Evolutionary conservation across 2,797 vertebrate species (phyloP).

Genomic region (Tympanoctomys barrerae): DNA sequence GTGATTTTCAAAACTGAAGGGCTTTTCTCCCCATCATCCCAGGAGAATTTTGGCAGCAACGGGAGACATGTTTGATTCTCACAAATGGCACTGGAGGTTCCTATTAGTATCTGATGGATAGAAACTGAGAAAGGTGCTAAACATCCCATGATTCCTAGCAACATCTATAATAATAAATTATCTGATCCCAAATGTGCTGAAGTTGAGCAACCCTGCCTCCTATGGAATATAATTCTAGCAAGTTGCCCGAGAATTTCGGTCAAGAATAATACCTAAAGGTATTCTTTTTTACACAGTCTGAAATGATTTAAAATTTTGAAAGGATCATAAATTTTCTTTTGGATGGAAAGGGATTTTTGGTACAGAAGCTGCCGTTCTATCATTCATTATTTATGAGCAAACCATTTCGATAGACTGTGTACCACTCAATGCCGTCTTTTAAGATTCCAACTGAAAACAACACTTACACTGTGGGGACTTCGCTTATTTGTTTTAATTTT

Average conservation of each 20-base stretch:
- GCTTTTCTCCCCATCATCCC: not conserved
- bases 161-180: not conserved
- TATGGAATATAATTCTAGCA: conserved; percentile 24
- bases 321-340: conserved; percentile 77
- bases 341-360: conserved; percentile 66
- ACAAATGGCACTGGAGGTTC: not conserved
- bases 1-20: not conserved
- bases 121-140: not conserved
- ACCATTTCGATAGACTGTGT: conserved; percentile 70
- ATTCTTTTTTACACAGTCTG: conserved; percentile 56
- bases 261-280: conserved; percentile 67
- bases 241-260: conserved; percentile 62
- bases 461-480: conserved; percentile 49
- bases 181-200: conserved; percentile 7
- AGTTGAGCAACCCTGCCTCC: conserved; percentile 25
- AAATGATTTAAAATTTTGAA: conserved; percentile 79
- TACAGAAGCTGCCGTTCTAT: conserved; percentile 60
- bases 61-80: conserved; percentile 5
- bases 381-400: conserved; percentile 80
- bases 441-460: conserved; percentile 70
- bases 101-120: not conserved
- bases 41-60: not conserved
- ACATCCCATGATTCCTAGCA: not conserved
- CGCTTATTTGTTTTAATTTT: conserved; percentile 72
- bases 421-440: conserved; percentile 74